Conservation (phyloP, 2,797 vertebrate genomes). For the Pseudotriccus pelzelni region DNA sequence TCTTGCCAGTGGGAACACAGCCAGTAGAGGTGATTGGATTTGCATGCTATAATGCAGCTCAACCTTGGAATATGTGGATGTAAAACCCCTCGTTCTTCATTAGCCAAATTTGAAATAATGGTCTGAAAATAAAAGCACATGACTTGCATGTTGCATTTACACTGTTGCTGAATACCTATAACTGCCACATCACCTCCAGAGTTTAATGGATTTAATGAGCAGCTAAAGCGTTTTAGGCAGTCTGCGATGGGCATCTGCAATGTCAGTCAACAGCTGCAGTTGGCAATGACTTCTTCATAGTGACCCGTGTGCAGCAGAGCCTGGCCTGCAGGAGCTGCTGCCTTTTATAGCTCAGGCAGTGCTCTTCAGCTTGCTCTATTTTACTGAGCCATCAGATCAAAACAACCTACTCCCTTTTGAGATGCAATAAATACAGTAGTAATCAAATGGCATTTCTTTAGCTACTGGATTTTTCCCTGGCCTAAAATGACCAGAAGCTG, state of each 20-base stretch:
- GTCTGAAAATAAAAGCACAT: slow-evolving; percentile 36
- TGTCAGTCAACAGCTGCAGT: slow-evolving; percentile 1
- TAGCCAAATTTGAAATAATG: slow-evolving; percentile 54
- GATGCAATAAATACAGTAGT: not conserved
- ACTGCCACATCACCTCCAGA: not conserved
- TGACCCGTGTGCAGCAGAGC: not conserved
- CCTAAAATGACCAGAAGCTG: not conserved
- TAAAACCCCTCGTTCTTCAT: slow-evolving; percentile 40
- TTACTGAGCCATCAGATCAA: not conserved
- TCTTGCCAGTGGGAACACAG: slow-evolving; percentile 28
- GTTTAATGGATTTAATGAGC: slow-evolving; percentile 33
- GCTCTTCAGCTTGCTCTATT: not conserved
- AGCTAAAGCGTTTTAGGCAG: slow-evolving; percentile 10
- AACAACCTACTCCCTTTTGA: not conserved
- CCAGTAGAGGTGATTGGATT: slow-evolving; percentile 42
- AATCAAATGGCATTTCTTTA: not conserved
- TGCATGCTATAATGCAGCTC: slow-evolving; percentile 34
- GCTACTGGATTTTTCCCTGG: not conserved
- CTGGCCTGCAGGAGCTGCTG: not conserved
- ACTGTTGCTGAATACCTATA: not conserved
- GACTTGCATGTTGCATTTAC: slow-evolving; percentile 30
- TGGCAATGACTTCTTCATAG: not conserved
- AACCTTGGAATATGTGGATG: not conserved
- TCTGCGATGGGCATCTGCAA: not conserved
- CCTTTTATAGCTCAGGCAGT: not conserved